These are phyloP conservation scores for Agrotis ipsilon DNA, from an alignment of 2,888 invertebrate genomes.

Conservation along the genomic window DNA sequence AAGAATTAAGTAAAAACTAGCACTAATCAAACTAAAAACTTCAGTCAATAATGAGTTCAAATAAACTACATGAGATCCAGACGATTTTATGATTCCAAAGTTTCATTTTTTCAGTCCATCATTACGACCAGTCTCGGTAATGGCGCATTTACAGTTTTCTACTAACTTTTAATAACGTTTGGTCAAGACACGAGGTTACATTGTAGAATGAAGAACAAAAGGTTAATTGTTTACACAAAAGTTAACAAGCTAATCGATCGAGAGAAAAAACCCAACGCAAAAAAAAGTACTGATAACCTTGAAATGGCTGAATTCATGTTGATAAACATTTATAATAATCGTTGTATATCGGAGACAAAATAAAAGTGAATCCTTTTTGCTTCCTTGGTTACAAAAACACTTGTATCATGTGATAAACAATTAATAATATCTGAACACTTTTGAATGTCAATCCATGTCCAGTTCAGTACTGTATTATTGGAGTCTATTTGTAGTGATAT, in stretches of 20 bases:
- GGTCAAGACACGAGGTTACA: slow-evolving; percentile 1
- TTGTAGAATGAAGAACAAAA: slow-evolving; percentile 9
- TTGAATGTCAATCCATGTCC: too few species aligned
- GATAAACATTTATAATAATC: too few species aligned
- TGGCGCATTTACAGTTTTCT: slow-evolving; percentile 37
- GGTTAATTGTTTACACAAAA: background rate
- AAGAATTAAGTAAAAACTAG: slow-evolving; percentile 1
- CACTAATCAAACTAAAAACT: slow-evolving; percentile 20
- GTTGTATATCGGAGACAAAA: too few species aligned
- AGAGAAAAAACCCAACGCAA: background rate
- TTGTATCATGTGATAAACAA: too few species aligned
- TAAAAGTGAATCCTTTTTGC: too few species aligned
- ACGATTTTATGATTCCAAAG: slow-evolving; percentile 37
- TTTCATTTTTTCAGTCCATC: slow-evolving; percentile 26
- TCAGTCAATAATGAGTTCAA: slow-evolving; percentile 19
- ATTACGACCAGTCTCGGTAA: slow-evolving; percentile 21
- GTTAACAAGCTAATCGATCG: too few species aligned
- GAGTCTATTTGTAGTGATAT: too few species aligned
- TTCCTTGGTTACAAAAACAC: too few species aligned
- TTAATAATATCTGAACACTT: too few species aligned
- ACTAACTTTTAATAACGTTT: slow-evolving; percentile 48
- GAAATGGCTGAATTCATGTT: too few species aligned
- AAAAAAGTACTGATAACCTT: too few species aligned
- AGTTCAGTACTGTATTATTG: too few species aligned
- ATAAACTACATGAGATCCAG: slow-evolving; percentile 13